Percentiles rank a stretch among this genome's conserved stretches.
Evolutionary conservation across 2,888 invertebrate genomes (phyloP).

Genomic region (Quadroppia sp.): DNA sequence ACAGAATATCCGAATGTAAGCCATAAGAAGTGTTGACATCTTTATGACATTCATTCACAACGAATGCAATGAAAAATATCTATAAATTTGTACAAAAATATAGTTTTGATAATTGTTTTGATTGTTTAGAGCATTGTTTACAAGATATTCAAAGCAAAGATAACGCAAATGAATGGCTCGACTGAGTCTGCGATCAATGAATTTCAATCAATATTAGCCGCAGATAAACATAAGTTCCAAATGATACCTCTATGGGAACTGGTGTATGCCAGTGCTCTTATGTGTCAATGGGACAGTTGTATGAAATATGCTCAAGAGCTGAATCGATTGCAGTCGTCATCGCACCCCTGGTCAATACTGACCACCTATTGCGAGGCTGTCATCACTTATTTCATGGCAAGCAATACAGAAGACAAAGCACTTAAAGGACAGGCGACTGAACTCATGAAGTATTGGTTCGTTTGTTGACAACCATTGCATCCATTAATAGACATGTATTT

Average conservation of each 20-base stretch:
- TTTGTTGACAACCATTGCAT: no score
- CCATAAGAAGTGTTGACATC: background rate
- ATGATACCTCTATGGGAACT: constrained; percentile 39
- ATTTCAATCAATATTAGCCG: constrained; percentile 7
- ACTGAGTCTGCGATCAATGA: background rate
- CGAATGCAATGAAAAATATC: no score
- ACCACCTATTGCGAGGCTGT: constrained; percentile 36
- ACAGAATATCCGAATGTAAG: background rate
- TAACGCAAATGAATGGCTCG: background rate
- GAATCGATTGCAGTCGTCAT: background rate
- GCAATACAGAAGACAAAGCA: background rate
- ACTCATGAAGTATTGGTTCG: constrained; percentile 16
- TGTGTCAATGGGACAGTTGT: constrained; percentile 32
- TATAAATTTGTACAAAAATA: no score
- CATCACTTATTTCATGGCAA: constrained; percentile 29
- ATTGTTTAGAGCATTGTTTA: background rate
- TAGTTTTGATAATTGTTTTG: background rate
- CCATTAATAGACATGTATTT: background rate
- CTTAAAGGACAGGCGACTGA: constrained; percentile 27
- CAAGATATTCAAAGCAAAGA: background rate
- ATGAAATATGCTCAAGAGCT: constrained; percentile 37
- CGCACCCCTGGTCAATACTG: constrained; percentile 35
- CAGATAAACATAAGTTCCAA: constrained; percentile 32
- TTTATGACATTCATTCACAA: background rate
- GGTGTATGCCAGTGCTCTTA: constrained; percentile 33